A percentile compares a stretch with the other conserved stretches of the same genome.
Evolutionary conservation across 2,113 vertebrate genomes (phyloP).

Genomic region (chimpanzee (Pan troglodytes)): DNA sequence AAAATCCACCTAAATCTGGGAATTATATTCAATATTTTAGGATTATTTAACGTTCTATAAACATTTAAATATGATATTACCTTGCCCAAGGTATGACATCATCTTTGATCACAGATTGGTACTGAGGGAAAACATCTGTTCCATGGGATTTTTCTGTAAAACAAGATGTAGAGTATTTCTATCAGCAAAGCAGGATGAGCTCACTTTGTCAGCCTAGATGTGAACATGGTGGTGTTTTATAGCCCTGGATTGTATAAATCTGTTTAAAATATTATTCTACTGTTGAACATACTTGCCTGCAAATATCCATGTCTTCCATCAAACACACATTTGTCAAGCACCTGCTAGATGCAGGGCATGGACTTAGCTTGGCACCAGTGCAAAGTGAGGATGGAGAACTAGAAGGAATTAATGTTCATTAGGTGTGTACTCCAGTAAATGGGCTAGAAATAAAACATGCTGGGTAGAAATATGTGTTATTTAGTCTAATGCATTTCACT

Average conservation of each 20-base stretch:
- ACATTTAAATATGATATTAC: not conserved
- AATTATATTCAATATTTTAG: not conserved
- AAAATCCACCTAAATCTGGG: not conserved
- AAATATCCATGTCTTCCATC: not conserved
- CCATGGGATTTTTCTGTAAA: not conserved
- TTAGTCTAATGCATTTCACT: not conserved
- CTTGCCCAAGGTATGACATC: not conserved
- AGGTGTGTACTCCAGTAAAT: not conserved
- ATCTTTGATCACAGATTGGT: constrained; percentile 50
- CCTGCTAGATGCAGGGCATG: not conserved
- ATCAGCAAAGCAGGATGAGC: not conserved
- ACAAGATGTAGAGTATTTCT: not conserved
- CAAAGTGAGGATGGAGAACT: not conserved
- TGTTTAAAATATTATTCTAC: not conserved
- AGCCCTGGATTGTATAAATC: not conserved
- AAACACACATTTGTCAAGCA: not conserved
- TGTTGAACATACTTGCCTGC: not conserved
- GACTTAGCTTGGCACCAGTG: not conserved
- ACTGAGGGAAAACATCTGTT: constrained; percentile 21
- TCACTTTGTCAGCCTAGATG: not conserved
- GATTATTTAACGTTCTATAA: not conserved
- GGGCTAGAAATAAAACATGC: too few relatives aligned
- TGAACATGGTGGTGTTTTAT: not conserved
- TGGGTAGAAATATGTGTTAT: not conserved
- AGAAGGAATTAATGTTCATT: not conserved